Evolutionary conservation across 1,140 invertebrate genomes (phyloP).

Genomic region (Ceratina australensis): DNA sequence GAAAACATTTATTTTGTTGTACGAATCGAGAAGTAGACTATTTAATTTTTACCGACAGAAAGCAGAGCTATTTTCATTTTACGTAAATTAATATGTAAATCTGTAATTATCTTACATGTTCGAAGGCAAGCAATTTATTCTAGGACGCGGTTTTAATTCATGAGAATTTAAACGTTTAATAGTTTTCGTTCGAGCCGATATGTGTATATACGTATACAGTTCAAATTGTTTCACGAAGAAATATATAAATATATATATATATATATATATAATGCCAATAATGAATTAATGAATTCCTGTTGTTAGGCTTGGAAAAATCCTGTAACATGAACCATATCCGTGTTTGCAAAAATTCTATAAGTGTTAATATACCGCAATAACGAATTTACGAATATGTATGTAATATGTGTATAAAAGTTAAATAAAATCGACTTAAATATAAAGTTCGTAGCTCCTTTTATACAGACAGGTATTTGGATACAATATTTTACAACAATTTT

Average conservation of each 20-base stretch:
- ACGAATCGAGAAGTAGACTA: too few relatives aligned
- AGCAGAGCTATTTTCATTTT: background rate
- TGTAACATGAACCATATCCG: slow-evolving; percentile 8
- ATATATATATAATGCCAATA: slow-evolving; percentile 5
- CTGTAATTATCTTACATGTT: background rate
- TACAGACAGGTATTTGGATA: too few relatives aligned
- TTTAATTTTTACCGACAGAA: background rate
- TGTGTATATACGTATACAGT: background rate
- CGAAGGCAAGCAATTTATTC: background rate
- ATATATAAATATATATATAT: background rate
- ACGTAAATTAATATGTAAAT: background rate
- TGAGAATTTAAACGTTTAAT: too few relatives aligned
- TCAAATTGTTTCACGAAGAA: background rate
- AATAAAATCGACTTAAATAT: slow-evolving; percentile 7
- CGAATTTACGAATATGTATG: slow-evolving; percentile 7
- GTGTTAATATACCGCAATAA: slow-evolving; percentile 26
- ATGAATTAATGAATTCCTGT: slow-evolving; percentile 1
- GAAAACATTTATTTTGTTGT: slow-evolving; percentile 8
- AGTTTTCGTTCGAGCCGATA: too few relatives aligned
- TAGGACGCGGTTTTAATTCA: background rate
- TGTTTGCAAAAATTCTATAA: slow-evolving; percentile 4
- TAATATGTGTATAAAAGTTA: slow-evolving; percentile 14
- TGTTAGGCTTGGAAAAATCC: slow-evolving; percentile 12
- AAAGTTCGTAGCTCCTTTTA: background rate
- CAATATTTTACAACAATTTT: too few relatives aligned